Evolutionary conservation across 2,888 invertebrate species (phyloP).

Genomic region (Baronia brevicornis): DNA sequence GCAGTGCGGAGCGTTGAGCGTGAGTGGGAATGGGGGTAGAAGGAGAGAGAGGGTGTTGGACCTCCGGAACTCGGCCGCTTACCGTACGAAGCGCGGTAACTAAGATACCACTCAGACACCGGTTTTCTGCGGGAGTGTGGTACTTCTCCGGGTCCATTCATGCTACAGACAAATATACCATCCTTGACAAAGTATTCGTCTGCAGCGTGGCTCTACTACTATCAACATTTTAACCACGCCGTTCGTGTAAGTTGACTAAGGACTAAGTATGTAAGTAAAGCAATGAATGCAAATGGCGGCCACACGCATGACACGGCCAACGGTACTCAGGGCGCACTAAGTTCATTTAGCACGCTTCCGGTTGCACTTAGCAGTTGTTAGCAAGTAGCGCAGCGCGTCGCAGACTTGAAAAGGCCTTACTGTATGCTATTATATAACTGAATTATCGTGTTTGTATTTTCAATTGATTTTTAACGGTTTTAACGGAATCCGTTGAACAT

Average conservation of each 20-base stretch:
- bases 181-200: neutral
- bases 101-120: too few species aligned
- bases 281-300: constrained; percentile 3
- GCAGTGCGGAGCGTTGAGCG: too few species aligned
- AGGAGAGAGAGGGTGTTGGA: too few species aligned
- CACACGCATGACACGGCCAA: constrained; percentile 12
- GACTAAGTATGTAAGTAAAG: constrained; percentile 5
- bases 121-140: too few species aligned
- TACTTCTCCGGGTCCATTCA: too few species aligned
- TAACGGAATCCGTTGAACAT: neutral
- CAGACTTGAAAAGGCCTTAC: constrained; percentile 11
- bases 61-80: too few species aligned
- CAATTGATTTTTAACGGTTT: constrained; percentile 3
- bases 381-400: constrained; percentile 5
- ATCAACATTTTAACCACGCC: constrained; percentile 1
- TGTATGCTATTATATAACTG: constrained; percentile 8
- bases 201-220: neutral
- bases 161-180: neutral
- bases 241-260: neutral
- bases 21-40: too few species aligned
- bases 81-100: too few species aligned
- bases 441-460: constrained; percentile 11
- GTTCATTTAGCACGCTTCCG: constrained; percentile 13
- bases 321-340: constrained; percentile 13
- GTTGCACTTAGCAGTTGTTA: constrained; percentile 14